Evolutionary conservation across 2,888 invertebrate species (phyloP), one percentile per base, ranked within the genome.

Genomic region (Calephelis perditalis): DNA sequence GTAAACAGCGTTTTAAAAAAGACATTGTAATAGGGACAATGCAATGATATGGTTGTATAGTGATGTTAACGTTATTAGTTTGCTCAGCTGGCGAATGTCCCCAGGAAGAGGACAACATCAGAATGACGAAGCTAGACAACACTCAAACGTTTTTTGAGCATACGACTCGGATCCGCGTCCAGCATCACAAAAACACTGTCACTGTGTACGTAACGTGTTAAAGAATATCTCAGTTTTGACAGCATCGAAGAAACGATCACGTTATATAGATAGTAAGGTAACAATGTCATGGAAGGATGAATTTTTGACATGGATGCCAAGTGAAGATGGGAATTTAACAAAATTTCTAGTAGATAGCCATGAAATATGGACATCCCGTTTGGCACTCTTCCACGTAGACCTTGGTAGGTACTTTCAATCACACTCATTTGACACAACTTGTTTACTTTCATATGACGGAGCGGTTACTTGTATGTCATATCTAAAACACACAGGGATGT

Each of bases 291-390:
- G 91, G 85, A 79, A 79, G 57, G 96, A 97, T 73, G 93, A 94
- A 67, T 93, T 94, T 77, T 84, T 97, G 15, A 87, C 79, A 12
- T 97, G 96, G 96, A 91, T 92, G 57, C 94, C 95, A 0, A 79
- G 82, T 4, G 92, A 95, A 7, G 95, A 94, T 74, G 93, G 93
- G 11, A 91, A 91, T 59, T 90, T 96, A 36, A 81, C 87, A 6
- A 90, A 91, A 62, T 82, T 94, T 15, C 92, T 94, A 70, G 79
- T 96, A n/a, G 92, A 92, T n/a, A 94, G 94, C 68, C 87, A 91
- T 60, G 91, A 93, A 63, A 91, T 97, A 59, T 97, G 97, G 96
- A 87, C 92, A 9, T 96, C 96, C 0, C 94, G 94, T 71, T 86
- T 97, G 72, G 92, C 95, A 0, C 79, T 96, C 15, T 96, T 94